These are phyloP conservation scores for Aleiodes sp. DNA, from an alignment of 1,140 invertebrate genomes.

Conservation along the genomic window DNA sequence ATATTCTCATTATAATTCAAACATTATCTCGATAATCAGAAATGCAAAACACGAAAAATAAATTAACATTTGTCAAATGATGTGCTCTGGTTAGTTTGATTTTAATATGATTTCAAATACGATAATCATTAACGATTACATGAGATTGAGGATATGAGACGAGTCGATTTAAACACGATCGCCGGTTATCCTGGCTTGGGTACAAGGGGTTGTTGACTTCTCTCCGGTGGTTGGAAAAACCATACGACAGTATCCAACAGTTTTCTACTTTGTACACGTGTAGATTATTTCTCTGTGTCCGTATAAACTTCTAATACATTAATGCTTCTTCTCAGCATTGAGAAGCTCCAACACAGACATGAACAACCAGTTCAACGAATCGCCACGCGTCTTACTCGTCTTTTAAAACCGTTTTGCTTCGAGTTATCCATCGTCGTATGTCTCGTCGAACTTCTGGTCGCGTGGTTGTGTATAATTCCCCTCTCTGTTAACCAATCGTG, in stretches of 20 bases:
- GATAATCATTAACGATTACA: constrained; percentile 18
- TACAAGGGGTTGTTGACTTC: constrained; percentile 37
- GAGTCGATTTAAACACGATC: constrained; percentile 2
- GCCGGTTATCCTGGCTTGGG: background rate
- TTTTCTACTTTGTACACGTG: background rate
- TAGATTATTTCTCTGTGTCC: no score
- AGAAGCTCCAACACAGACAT: background rate
- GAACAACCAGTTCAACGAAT: constrained; percentile 57
- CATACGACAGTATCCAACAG: background rate
- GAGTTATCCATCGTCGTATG: constrained; percentile 11
- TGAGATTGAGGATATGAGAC: constrained; percentile 7
- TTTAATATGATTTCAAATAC: constrained; percentile 12
- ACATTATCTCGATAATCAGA: background rate
- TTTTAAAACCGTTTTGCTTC: constrained; percentile 39
- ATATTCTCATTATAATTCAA: constrained; percentile 6
- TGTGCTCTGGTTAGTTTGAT: background rate
- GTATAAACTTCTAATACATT: no score
- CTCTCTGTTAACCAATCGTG: background rate
- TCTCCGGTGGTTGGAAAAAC: constrained; percentile 34
- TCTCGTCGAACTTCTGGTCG: constrained; percentile 7
- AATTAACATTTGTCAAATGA: constrained; percentile 6
- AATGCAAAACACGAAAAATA: background rate
- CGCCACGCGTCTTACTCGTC: constrained; percentile 47
- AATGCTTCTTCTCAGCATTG: no score
- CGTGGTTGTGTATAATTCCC: constrained; percentile 9